Base-by-base conservation (phyloP, 2,888 invertebrate genomes). In the Nephrotoma guestfalica region DNA sequence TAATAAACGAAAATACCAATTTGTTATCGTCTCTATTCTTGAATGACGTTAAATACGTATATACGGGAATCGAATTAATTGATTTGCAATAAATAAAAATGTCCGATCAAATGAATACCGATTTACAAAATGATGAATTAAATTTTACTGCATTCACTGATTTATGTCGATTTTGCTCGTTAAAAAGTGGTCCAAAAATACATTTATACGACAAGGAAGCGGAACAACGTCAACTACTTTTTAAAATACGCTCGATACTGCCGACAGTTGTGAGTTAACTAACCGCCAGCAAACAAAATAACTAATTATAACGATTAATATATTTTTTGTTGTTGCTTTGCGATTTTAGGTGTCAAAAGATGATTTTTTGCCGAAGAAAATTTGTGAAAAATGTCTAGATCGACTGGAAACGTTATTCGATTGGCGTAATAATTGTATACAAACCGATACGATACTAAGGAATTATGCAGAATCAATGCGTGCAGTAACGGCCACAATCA, bases 121-220 rank as follows among this genome's bases (percentile, higher is more conserved):
- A 89, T 88, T 88, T 88, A 86, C 88, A 88, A 45, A 85, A 85
- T 85, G 92, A 92, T 87, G 94, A 94, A 91, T 93, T 95, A 89
- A 95, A 94, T 92, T 94, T 94, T 91, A 93, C 93, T 89, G 93
- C 93, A 90, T 94, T 94, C 91, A 93, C 94, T 88, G 94, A 95
- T 92, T 93, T 95, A 89, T 95, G 95, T 91, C 93, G 95, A 90
- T 92, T 95, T 88, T 95, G 95, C 91, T 94, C 94, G 89, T 92
- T 95, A 89, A 94, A 94, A 91, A 94, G 94, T 90, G 94, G 94
- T 88, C 94, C 94, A 88, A 93, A 95, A 90, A 93, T 95, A 89
- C 94, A 94, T 90, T 94, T 95, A 90, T 95, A 95, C 90, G 95
- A 95, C 90, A 94, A 94, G 90, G 94, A 95, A 90, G 94, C 95